Conservation (phyloP, 1,140 invertebrate genomes). For the Euura lappo region DNA sequence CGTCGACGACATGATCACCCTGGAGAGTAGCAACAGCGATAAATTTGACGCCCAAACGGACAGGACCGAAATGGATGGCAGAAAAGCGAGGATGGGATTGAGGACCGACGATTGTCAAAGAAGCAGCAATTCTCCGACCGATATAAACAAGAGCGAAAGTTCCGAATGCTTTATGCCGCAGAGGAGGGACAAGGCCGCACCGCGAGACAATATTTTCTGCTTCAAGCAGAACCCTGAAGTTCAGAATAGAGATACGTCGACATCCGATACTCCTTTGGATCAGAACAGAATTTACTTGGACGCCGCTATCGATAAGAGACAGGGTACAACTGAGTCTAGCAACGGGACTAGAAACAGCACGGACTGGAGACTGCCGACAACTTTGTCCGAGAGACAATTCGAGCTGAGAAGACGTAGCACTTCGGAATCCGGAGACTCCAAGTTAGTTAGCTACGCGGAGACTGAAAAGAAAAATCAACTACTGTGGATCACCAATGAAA, state of each 20-base stretch:
- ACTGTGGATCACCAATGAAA: conserved; percentile 62
- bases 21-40: conserved; percentile 51
- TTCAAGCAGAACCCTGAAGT: conserved; percentile 42
- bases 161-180: conserved; percentile 56
- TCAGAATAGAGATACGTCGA: conserved; percentile 32
- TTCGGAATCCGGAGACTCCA: conserved; percentile 46
- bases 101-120: conserved; percentile 45
- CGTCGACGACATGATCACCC: conserved; percentile 33
- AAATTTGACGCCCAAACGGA: conserved; percentile 52
- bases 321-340: conserved; percentile 32
- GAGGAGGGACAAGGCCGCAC: conserved; percentile 34
- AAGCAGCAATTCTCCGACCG: conserved; percentile 34
- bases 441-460: conserved; percentile 53
- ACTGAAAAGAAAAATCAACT: conserved; percentile 62
- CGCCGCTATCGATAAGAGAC: conserved; percentile 35
- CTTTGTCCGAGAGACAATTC: conserved; percentile 46
- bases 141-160: conserved; percentile 52
- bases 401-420: conserved; percentile 39
- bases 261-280: conserved; percentile 39
- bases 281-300: conserved; percentile 43
- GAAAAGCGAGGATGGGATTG: conserved; percentile 54
- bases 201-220: conserved; percentile 42
- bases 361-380: conserved; percentile 50
- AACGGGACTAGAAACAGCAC: conserved; percentile 30
- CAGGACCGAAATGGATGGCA: conserved; percentile 52